These are phyloP conservation scores for Enteromius viviparus DNA, from an alignment of 2,797 vertebrate genomes.

Conservation along the genomic window DNA sequence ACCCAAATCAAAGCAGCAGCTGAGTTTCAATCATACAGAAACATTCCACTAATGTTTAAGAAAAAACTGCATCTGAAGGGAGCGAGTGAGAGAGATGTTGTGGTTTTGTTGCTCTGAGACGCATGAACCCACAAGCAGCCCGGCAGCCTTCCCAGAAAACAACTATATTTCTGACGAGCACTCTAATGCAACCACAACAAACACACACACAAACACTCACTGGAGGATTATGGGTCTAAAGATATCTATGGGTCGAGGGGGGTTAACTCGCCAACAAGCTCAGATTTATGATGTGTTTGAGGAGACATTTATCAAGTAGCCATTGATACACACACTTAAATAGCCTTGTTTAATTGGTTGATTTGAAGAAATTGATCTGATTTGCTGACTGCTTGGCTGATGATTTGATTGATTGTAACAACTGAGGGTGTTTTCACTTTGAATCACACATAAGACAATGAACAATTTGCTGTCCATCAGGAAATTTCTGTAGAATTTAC, in stretches of 20 bases:
- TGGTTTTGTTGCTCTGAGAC: conserved; percentile 44
- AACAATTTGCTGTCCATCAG: not conserved
- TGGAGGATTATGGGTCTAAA: conserved; percentile 31
- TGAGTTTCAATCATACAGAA: conserved; percentile 9
- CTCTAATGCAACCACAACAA: conserved; percentile 41
- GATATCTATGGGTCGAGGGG: conserved; percentile 38
- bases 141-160: conserved; percentile 47
- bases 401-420: not conserved
- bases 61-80: conserved; percentile 21
- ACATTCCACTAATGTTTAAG: conserved; percentile 29
- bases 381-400: not conserved
- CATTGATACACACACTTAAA: not conserved
- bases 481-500: not conserved
- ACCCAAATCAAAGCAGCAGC: conserved; percentile 34
- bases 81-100: conserved; percentile 14
- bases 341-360: not conserved
- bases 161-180: conserved; percentile 43
- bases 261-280: conserved; percentile 42
- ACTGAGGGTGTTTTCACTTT: not conserved
- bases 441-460: not conserved
- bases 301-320: conserved; percentile 22
- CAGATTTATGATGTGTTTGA: conserved; percentile 39
- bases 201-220: conserved; percentile 9
- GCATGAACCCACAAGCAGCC: conserved; percentile 39
- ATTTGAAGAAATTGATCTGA: not conserved